Evolutionary conservation across 2,113 vertebrate species (phyloP).

Genomic region (Nanorana parkeri): DNA sequence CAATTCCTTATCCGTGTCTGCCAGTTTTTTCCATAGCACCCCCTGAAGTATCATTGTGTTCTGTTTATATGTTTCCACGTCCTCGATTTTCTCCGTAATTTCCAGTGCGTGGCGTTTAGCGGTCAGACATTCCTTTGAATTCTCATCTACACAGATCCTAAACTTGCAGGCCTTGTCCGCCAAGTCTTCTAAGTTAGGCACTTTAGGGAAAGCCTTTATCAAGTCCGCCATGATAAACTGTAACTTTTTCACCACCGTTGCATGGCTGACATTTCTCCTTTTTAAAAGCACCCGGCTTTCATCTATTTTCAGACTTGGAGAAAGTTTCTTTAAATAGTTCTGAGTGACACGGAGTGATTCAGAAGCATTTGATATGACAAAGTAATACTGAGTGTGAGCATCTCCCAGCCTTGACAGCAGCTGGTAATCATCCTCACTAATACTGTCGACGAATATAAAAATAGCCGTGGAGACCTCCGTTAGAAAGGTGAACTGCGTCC

Average conservation of each 20-base stretch:
- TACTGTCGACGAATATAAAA: no score
- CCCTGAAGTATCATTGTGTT: no score
- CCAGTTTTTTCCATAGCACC: no score
- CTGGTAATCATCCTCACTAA: constrained; percentile 65
- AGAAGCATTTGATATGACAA: constrained; percentile 62
- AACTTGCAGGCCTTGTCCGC: constrained; percentile 36
- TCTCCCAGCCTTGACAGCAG: constrained; percentile 45
- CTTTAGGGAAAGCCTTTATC: no score
- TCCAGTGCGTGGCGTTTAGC: not conserved
- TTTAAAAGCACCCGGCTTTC: constrained; percentile 61
- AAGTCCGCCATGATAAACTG: no score
- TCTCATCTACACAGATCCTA: constrained; percentile 60
- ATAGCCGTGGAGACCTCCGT: no score
- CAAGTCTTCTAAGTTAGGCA: constrained; percentile 63
- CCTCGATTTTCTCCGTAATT: constrained; percentile 14
- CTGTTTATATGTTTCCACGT: constrained; percentile 39
- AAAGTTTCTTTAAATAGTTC: constrained; percentile 59
- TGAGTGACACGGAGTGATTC: constrained; percentile 60
- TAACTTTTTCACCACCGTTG: constrained; percentile 46
- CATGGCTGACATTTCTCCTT: constrained; percentile 51
- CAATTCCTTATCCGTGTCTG: no score
- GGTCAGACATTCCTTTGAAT: constrained; percentile 61
- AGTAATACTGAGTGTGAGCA: constrained; percentile 60
- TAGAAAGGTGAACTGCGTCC: no score
- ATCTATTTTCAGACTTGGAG: constrained; percentile 57